Evolutionary conservation across 2,797 vertebrate species (phyloP), one percentile per base, ranked within the genome.

Genomic region (Molossus molossus): DNA sequence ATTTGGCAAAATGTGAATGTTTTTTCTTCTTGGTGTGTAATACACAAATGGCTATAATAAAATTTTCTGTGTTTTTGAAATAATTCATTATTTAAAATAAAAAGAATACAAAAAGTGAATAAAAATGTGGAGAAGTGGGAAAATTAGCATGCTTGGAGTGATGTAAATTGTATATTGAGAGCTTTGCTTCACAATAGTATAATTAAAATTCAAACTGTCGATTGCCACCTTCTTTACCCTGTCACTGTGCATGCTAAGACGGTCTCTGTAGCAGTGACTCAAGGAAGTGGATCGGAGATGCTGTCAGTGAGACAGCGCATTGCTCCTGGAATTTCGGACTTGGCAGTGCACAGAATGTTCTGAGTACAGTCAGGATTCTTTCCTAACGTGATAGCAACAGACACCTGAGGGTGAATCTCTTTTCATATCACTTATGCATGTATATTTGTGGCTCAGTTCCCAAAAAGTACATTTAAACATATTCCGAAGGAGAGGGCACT

Each of bases 131-230:
- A 15, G 21, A 37, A 8, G 23, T 25, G 48, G 53, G 79, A 14
- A 37, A 88, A 79, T 33, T 76, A 62, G 45, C 79, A 84, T 67
- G 58, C n/a, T 90, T 37, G 33, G 53, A 73, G 75, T 87, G 58
- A 83, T 53, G 17, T 91, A 75, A 79, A 93, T 91, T 77, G 94
- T 93, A 53, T 93, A 90, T 64, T 87, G 95, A 91, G 33, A 48
- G 7, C 57, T 7, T 88, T 96, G 48, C 87, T 92, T 92, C 23
- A 93, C 25, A 89, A 25, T 72, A 79, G 69, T 50, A 33, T 55
- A 90, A 86, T 95, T 95, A 92, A 92, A 92, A 90, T 90, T 72
- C 87, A 95, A 90, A 75, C 37, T 73, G 55, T 72, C 50, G 62
- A 90, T 48, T 95, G 53, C 37, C 62, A 58, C 12, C 69, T 92